Conservation (phyloP, 2,888 invertebrate species). For the Malthinus seriepunctatus region DNA sequence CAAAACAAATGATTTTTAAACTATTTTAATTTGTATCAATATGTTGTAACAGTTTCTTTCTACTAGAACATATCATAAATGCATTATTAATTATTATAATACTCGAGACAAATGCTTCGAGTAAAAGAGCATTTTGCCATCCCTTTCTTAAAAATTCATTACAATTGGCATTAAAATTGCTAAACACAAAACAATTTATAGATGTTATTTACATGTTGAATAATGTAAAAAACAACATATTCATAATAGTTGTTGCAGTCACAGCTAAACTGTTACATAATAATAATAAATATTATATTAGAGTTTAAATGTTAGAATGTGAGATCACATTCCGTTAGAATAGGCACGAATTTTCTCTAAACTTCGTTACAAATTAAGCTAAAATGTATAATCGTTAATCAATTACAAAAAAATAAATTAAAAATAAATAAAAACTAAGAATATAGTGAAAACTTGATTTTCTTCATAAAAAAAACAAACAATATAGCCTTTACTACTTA, state of each 20-base stretch:
- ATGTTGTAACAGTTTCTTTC: conserved; percentile 42
- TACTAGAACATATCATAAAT: conserved; percentile 49
- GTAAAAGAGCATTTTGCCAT: conserved; percentile 51
- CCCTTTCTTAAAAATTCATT: conserved; percentile 39
- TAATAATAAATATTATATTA: conserved; percentile 18
- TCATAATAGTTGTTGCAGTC: conserved; percentile 53
- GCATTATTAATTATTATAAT: conserved; percentile 46
- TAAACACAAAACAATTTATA: conserved; percentile 7
- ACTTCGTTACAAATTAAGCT: conserved; percentile 43
- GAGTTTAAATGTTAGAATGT: conserved; percentile 41
- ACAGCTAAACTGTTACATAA: conserved; percentile 49
- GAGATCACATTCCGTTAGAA: conserved; percentile 48
- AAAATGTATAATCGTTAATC: conserved; percentile 7
- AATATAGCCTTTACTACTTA: conserved; percentile 19
- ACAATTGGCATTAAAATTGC: conserved; percentile 16
- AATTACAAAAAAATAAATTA: conserved; percentile 8
- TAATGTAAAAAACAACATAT: conserved; percentile 21
- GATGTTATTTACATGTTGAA: conserved; percentile 10
- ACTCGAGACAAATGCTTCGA: conserved; percentile 42
- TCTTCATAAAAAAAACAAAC: conserved; percentile 8
- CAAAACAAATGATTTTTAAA: conserved; percentile 19
- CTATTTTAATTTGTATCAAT: conserved; percentile 40
- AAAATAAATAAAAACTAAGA: conserved; percentile 12
- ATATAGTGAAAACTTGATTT: background rate
- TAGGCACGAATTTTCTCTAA: conserved; percentile 51